A percentile compares a stretch with the other conserved stretches of the same genome.
These are phyloP conservation scores for Ondatra zibethicus DNA, from an alignment of 2,113 vertebrate species.

Conservation along the genomic window DNA sequence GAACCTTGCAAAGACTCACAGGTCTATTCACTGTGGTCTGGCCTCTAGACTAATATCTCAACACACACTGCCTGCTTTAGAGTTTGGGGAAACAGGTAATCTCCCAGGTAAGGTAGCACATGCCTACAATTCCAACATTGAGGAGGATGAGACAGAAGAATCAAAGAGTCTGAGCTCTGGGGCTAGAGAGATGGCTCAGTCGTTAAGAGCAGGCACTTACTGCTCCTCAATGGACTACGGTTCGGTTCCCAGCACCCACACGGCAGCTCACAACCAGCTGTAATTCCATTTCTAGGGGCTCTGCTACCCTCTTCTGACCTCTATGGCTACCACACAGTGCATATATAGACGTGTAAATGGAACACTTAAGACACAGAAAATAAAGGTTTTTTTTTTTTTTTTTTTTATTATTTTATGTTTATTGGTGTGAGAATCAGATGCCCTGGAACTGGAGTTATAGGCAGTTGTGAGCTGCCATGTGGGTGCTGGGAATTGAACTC, in stretches of 20 bases:
- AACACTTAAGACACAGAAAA: background rate
- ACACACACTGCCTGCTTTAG: background rate
- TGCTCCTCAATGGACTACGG: background rate
- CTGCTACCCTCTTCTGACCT: background rate
- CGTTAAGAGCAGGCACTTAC: background rate
- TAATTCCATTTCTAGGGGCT: background rate
- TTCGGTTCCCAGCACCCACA: background rate
- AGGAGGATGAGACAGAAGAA: background rate
- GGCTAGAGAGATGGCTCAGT: background rate
- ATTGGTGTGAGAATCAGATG: too few species aligned
- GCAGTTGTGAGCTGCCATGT: too few species aligned
- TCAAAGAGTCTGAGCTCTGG: background rate
- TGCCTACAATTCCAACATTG: background rate
- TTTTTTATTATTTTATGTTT: too few species aligned
- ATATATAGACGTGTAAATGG: background rate
- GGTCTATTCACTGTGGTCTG: fast-evolving
- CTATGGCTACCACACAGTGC: background rate
- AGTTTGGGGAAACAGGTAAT: background rate
- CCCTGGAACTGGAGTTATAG: too few species aligned
- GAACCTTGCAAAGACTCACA: too few species aligned
- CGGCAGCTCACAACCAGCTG: background rate
- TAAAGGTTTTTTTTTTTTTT: too few species aligned
- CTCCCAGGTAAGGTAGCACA: background rate
- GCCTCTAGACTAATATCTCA: background rate
- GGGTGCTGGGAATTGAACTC: too few species aligned